Percentiles rank a stretch among this genome's conserved stretches.
These are phyloP conservation scores for Beaufortia kweichowensis DNA, from an alignment of 2,113 vertebrate genomes.

Conservation along the genomic window DNA sequence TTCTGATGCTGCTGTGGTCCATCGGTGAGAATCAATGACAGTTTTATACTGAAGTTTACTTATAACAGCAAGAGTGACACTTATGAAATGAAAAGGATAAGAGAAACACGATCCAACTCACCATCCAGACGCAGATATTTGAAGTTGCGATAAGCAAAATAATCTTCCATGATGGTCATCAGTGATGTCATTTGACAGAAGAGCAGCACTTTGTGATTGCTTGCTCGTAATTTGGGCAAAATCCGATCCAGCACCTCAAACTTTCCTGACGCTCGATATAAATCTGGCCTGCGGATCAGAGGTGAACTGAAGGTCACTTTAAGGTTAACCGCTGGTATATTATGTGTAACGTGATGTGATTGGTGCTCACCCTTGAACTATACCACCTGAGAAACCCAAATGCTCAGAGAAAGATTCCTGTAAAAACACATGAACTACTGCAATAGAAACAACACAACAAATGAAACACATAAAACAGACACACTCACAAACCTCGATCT, in stretches of 20 bases:
- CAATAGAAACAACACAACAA: not conserved
- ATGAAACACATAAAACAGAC: not conserved
- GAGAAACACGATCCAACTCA: constrained; percentile 68
- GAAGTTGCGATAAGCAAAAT: constrained; percentile 92
- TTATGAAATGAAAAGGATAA: not conserved
- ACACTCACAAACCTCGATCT: constrained; percentile 83
- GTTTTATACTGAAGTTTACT: too few relatives aligned
- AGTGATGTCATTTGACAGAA: constrained; percentile 99
- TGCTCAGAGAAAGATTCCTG: constrained; percentile 98
- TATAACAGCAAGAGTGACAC: too few relatives aligned
- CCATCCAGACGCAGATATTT: constrained; percentile 97
- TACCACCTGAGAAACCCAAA: constrained; percentile 88
- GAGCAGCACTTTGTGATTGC: constrained; percentile 95
- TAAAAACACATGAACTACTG: constrained; percentile 26
- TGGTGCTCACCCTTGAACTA: constrained; percentile 84
- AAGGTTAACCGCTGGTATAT: not conserved
- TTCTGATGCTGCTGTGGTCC: too few relatives aligned
- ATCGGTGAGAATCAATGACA: too few relatives aligned
- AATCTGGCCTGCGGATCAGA: constrained; percentile 75
- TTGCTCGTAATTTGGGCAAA: constrained; percentile 90
- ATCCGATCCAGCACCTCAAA: constrained; percentile 97
- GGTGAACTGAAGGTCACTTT: not conserved
- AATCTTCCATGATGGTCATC: constrained; percentile 99
- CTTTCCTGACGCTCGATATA: constrained; percentile 93
- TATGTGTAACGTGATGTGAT: not conserved